Evolutionary conservation across 2,113 vertebrate genomes (phyloP).

Genomic region (Actenoides lindsayi): DNA sequence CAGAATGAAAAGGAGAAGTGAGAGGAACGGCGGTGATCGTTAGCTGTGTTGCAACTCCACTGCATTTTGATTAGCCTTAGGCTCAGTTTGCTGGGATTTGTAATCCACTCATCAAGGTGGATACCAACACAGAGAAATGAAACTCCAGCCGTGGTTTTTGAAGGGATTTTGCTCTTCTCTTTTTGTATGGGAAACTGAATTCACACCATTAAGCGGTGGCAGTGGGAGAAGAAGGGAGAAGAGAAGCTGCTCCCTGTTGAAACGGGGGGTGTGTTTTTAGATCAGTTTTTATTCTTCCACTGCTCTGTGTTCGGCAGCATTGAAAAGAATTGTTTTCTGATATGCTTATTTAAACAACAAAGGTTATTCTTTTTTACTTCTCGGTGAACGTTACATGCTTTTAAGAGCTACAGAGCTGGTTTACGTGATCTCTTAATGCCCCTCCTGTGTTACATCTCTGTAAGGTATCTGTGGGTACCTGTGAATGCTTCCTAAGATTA

Average conservation of each 20-base stretch:
- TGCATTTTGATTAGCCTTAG: slow-evolving; percentile 23
- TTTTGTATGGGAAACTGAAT: neutral
- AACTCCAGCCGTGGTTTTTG: neutral
- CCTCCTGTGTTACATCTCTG: neutral
- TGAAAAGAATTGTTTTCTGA: neutral
- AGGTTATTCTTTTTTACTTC: neutral
- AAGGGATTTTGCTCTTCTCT: neutral
- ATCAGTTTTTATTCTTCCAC: neutral
- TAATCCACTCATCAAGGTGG: slow-evolving; percentile 10
- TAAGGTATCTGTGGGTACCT: neutral
- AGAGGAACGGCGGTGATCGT: neutral
- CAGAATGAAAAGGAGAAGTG: slow-evolving; percentile 19
- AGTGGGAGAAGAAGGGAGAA: neutral
- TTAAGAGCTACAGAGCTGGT: neutral
- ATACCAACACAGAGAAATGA: neutral
- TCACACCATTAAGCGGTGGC: neutral
- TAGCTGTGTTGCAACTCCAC: neutral
- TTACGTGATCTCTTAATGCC: neutral
- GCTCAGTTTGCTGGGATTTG: slow-evolving; percentile 27
- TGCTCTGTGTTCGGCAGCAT: neutral
- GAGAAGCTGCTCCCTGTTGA: neutral
- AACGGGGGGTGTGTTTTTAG: neutral
- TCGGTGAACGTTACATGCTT: neutral
- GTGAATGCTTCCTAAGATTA: neutral
- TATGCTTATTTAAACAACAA: neutral